Conservation (phyloP, 2,113 vertebrate genomes). For the Raja brachyura region DNA sequence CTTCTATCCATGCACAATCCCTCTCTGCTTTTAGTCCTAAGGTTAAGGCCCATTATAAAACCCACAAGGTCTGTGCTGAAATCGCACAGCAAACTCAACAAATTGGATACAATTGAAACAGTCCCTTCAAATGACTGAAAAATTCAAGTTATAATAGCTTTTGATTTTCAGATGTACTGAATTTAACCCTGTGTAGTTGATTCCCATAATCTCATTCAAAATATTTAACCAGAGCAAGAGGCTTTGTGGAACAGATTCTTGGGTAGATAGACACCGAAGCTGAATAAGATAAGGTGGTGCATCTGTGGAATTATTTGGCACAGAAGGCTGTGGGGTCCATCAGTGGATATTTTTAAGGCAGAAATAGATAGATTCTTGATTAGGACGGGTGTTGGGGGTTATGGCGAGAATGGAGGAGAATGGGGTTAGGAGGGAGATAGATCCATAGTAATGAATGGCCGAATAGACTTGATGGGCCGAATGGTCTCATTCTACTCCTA, state of each 20-base stretch:
- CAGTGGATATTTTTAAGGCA: too few relatives aligned
- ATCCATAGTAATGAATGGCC: too few relatives aligned
- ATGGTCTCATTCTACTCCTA: too few relatives aligned
- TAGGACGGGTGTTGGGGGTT: too few relatives aligned
- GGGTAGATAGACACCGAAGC: background rate
- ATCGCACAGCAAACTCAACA: background rate
- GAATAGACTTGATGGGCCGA: too few relatives aligned
- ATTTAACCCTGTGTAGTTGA: background rate
- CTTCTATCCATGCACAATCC: background rate
- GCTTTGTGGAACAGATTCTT: constrained; percentile 16
- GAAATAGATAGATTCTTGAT: too few relatives aligned
- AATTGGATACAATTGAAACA: background rate
- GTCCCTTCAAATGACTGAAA: background rate
- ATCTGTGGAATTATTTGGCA: too few relatives aligned
- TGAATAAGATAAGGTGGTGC: too few relatives aligned
- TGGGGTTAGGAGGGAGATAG: too few relatives aligned
- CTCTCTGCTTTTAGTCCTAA: background rate
- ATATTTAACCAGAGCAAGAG: background rate
- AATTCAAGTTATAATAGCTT: background rate
- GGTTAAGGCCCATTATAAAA: background rate
- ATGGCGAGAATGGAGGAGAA: too few relatives aligned
- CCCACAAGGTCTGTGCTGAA: background rate
- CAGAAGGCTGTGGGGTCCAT: too few relatives aligned
- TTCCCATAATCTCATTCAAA: background rate
- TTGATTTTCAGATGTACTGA: background rate